Evolutionary conservation across 2,113 vertebrate genomes (phyloP), one percentile per base, ranked within the genome.

Genomic region (Toxostoma redivivum): DNA sequence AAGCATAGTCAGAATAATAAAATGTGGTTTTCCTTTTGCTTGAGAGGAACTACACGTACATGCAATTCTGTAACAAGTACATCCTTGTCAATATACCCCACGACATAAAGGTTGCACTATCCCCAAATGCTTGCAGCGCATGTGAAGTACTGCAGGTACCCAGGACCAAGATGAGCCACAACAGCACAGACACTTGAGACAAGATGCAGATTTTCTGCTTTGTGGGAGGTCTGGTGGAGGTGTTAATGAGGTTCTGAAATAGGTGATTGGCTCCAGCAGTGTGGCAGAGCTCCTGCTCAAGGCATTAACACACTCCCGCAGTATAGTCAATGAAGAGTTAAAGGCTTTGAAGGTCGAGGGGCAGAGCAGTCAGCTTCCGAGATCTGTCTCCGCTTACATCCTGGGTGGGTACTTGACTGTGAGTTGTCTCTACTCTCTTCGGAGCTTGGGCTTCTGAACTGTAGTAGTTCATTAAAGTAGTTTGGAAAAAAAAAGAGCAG

Each of bases 81-180:
- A 18, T 54, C 48, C 48, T 50, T 80, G 44, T 51, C 45, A 27
- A 5, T 40, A 6, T n/a, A 44, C 28, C 23, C 8, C 18, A 10
- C 0, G 1, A 25, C 15, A 4, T 0, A 79, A 53, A 53, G 40
- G 13, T 50, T 37, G 16, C 1, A 0, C 48, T 81, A 0, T 66
- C 28, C 25, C 6, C 28, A 4, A 14, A 8, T 15, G 50, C 64
- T 60, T 20, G 2, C 19, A 30, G 3, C 21, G 3, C 7, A 1
- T 0, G 1, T 67, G 60, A 47, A 56, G 21, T 69, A 24, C 54
- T 82, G 35, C 33, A 58, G 18, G 28, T 56, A 15, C 22, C n/a
- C 48, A 40, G 27, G 73, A 37, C 45, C 40, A 53, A 51, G n/a
- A 18, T 37, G 16, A 82, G 31, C 37, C 12, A 2, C 20, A 60